A percentile compares a stretch with the other conserved stretches of the same genome.
These are phyloP conservation scores for Notodonta dromedarius DNA, from an alignment of 2,888 invertebrate species.

Conservation along the genomic window DNA sequence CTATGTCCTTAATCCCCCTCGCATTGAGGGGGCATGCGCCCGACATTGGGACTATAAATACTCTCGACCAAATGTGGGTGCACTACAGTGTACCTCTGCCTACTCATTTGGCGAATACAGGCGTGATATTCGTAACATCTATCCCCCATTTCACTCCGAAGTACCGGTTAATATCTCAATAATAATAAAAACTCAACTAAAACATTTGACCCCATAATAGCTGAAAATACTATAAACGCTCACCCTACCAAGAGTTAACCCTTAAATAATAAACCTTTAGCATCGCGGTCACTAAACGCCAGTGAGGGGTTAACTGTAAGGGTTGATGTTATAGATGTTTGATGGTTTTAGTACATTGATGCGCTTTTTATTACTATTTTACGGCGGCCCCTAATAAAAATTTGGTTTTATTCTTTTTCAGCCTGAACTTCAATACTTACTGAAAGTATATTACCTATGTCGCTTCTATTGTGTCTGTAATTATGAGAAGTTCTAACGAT, in stretches of 20 bases:
- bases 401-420: conserved; percentile 1
- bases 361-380: conserved; percentile 1
- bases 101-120: too few species aligned
- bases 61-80: too few species aligned
- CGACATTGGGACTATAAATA: too few species aligned
- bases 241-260: conserved; percentile 37
- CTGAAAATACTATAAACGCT: conserved; percentile 13
- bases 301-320: conserved; percentile 37
- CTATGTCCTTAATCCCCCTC: too few species aligned
- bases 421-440: background rate
- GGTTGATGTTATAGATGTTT: conserved; percentile 32
- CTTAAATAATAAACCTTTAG: conserved; percentile 44
- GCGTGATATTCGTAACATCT: too few species aligned
- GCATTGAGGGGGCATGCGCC: too few species aligned
- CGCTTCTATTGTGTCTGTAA: too few species aligned
- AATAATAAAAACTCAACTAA: conserved; percentile 27
- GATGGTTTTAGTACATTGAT: conserved; percentile 12
- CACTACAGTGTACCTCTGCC: too few species aligned
- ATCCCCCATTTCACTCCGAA: background rate
- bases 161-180: conserved; percentile 15
- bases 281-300: conserved; percentile 36
- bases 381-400: conserved; percentile 18
- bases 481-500: too few species aligned
- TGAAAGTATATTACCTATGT: too few species aligned
- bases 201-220: conserved; percentile 33